These are phyloP conservation scores for Hemicentrotus pulcherrimus DNA, from an alignment of 35 echinoderm and acorn worm species.

Conservation along the genomic window DNA sequence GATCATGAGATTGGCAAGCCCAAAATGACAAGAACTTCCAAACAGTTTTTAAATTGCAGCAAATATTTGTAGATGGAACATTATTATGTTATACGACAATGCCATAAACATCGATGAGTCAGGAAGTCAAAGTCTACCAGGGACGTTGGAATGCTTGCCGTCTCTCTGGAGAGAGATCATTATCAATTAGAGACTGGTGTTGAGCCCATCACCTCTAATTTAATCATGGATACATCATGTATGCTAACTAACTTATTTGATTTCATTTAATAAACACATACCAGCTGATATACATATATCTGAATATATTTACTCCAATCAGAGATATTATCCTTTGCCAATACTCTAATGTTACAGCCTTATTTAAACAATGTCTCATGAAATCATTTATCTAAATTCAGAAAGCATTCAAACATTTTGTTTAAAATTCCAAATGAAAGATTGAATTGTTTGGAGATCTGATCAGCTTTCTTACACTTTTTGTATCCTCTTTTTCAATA, in stretches of 20 bases:
- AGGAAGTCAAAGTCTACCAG: background rate
- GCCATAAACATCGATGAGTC: background rate
- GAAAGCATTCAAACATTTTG: too few species aligned
- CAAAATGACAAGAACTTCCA: background rate
- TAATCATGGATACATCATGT: background rate
- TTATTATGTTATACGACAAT: background rate
- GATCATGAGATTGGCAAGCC: too few species aligned
- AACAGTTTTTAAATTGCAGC: background rate
- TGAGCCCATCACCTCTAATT: background rate
- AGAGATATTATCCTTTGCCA: too few species aligned
- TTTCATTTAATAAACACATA: background rate
- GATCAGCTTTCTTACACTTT: too few species aligned
- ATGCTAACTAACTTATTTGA: background rate
- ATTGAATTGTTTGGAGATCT: too few species aligned
- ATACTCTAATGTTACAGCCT: too few species aligned
- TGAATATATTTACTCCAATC: background rate
- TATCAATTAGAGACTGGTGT: background rate
- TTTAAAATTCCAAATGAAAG: too few species aligned
- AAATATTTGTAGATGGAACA: background rate
- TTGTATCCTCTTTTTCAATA: too few species aligned
- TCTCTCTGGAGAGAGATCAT: background rate
- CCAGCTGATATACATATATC: background rate
- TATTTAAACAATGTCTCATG: too few species aligned
- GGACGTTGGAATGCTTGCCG: constrained; percentile 7
- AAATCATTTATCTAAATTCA: too few species aligned